Evolutionary conservation across 2,888 invertebrate genomes (phyloP).

Genomic region (Ernsta delagoae): DNA sequence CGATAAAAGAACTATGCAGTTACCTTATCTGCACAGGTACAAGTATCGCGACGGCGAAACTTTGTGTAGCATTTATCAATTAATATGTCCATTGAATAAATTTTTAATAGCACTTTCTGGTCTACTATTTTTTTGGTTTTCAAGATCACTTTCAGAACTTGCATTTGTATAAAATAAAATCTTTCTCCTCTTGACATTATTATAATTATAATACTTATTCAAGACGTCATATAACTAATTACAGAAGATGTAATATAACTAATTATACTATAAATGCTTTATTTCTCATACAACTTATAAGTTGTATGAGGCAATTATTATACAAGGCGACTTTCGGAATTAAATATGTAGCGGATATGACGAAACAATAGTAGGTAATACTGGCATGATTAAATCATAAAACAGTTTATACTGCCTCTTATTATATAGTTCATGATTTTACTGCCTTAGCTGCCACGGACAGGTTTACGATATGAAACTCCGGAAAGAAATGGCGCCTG

Average conservation of each 20-base stretch:
- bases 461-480: slow-evolving; percentile 63
- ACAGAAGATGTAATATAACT: no score
- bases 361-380: slow-evolving; percentile 42
- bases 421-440: slow-evolving; percentile 61
- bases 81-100: background rate
- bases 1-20: slow-evolving; percentile 34
- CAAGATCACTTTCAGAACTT: background rate
- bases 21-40: slow-evolving; percentile 22
- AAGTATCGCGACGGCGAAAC: slow-evolving; percentile 9
- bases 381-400: slow-evolving; percentile 48
- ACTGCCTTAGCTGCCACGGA: slow-evolving; percentile 56
- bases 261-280: no score
- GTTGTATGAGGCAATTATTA: no score
- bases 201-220: no score
- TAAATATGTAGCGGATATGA: background rate
- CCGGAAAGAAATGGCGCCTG: slow-evolving; percentile 50
- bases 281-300: no score
- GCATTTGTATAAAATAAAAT: background rate
- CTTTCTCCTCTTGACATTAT: no score
- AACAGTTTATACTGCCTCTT: slow-evolving; percentile 49
- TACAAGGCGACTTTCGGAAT: no score
- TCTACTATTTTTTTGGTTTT: background rate
- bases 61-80: background rate
- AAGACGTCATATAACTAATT: no score
- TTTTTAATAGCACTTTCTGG: background rate